A percentile compares a stretch with the other conserved stretches of the same genome.
These are phyloP conservation scores for Cheiracanthium punctorium DNA, from an alignment of 2,888 invertebrate genomes.

Conservation along the genomic window DNA sequence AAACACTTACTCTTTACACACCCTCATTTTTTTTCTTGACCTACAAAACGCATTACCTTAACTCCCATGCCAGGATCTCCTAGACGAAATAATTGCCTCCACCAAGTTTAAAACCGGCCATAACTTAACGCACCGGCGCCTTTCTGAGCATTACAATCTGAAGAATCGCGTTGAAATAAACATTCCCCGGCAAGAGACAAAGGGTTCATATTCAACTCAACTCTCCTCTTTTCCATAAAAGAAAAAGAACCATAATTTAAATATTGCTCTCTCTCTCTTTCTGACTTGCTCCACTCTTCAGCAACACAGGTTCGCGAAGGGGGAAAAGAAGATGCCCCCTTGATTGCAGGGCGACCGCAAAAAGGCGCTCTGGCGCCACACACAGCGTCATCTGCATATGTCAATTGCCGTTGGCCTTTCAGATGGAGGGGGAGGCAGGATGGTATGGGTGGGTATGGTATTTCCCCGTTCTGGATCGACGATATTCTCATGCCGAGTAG, in stretches of 20 bases:
- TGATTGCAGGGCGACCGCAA: slow-evolving; percentile 53
- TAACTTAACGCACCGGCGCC: slow-evolving; percentile 10
- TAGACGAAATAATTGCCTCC: slow-evolving; percentile 1
- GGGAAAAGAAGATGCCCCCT: slow-evolving; percentile 33
- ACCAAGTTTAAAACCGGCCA: slow-evolving; percentile 2
- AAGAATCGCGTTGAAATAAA: slow-evolving; percentile 6
- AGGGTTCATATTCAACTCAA: slow-evolving; percentile 7
- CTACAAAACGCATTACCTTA: not conserved
- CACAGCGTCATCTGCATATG: slow-evolving; percentile 57
- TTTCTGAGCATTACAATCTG: not conserved
- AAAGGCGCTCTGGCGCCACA: slow-evolving; percentile 23
- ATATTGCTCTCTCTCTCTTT: not conserved
- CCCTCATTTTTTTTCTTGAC: too few relatives aligned
- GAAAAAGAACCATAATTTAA: slow-evolving; percentile 32
- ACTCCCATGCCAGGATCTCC: not conserved
- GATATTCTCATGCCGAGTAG: slow-evolving; percentile 31
- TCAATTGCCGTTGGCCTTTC: slow-evolving; percentile 61
- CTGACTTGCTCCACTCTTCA: not conserved
- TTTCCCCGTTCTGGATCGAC: slow-evolving; percentile 43
- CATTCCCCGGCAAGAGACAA: not conserved
- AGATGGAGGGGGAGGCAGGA: not conserved
- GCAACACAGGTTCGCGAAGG: not conserved
- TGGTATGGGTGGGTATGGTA: not conserved
- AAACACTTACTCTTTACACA: too few relatives aligned
- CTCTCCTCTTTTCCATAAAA: not conserved